A percentile compares a stretch with the other conserved stretches of the same genome.
These are phyloP conservation scores for Drosophila neonasuta DNA, from an alignment of 2,888 invertebrate genomes.

Conservation along the genomic window DNA sequence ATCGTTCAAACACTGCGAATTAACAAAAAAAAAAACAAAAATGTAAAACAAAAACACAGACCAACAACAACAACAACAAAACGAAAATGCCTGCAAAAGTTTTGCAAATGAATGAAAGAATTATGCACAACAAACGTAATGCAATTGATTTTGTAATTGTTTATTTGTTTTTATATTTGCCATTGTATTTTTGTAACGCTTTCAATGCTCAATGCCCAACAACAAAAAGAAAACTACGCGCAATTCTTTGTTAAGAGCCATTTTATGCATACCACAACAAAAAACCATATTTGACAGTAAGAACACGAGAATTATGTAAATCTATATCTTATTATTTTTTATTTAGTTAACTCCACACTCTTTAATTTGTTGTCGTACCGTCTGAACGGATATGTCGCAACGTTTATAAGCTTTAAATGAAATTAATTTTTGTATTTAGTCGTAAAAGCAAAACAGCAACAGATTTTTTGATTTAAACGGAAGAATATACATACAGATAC, in stretches of 20 bases:
- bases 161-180: slow-evolving; percentile 16
- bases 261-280: slow-evolving; percentile 7
- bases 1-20: too few relatives aligned
- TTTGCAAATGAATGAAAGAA: slow-evolving; percentile 29
- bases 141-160: slow-evolving; percentile 31
- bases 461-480: slow-evolving; percentile 13
- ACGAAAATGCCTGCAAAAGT: slow-evolving; percentile 35
- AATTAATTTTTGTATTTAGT: slow-evolving; percentile 45
- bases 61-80: slow-evolving; percentile 17
- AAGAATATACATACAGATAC: slow-evolving; percentile 17
- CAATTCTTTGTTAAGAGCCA: slow-evolving; percentile 44
- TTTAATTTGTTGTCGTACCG: slow-evolving; percentile 24
- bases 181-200: slow-evolving; percentile 17
- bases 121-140: slow-evolving; percentile 54
- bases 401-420: slow-evolving; percentile 42
- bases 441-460: slow-evolving; percentile 13
- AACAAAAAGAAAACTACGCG: slow-evolving; percentile 25
- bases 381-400: slow-evolving; percentile 24
- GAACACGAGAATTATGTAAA: slow-evolving; percentile 23
- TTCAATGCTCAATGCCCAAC: slow-evolving; percentile 34
- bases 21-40: too few relatives aligned
- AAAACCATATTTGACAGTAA: slow-evolving; percentile 18
- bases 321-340: slow-evolving; percentile 1
- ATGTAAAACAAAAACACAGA: slow-evolving; percentile 11
- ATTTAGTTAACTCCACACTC: slow-evolving; percentile 17